phyloP scores from a whole-genome alignment of 1,140 invertebrate species.

The Bemisia tabaci region DNA sequence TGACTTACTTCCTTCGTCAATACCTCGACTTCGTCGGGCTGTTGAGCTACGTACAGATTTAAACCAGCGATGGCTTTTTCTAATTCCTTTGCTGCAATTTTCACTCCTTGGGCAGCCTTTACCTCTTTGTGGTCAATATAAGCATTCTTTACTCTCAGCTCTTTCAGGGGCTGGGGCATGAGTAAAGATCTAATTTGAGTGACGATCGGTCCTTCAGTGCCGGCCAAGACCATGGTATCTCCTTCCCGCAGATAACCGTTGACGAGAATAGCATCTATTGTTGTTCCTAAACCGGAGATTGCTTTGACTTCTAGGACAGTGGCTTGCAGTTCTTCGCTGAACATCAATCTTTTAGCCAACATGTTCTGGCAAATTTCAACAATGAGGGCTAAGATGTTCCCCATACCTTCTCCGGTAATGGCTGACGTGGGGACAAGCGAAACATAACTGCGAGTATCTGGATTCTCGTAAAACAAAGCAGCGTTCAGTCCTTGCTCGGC shows the following conservation, averaged over 20 bases:
- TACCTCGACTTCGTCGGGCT: conserved; percentile 86
- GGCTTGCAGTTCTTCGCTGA: conserved; percentile 76
- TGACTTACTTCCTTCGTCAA: conserved; percentile 65
- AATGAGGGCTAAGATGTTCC: conserved; percentile 87
- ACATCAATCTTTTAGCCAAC: conserved; percentile 80
- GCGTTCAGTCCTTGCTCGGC: conserved; percentile 94
- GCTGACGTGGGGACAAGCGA: conserved; percentile 97
- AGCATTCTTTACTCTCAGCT: conserved; percentile 71
- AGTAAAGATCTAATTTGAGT: conserved; percentile 93
- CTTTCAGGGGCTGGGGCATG: conserved; percentile 95
- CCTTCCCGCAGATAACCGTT: conserved; percentile 88
- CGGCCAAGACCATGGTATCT: conserved; percentile 88
- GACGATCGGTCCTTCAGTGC: conserved; percentile 94
- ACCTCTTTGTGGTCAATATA: conserved; percentile 94
- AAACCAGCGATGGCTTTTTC: conserved; percentile 93
- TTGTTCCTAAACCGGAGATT: conserved; percentile 92
- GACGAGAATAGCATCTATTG: conserved; percentile 96
- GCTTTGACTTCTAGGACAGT: conserved; percentile 62
- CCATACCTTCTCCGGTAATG: conserved; percentile 94
- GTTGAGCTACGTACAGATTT: conserved; percentile 76
- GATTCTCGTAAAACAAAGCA: conserved; percentile 90
- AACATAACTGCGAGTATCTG: conserved; percentile 80
- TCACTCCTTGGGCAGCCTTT: conserved; percentile 92
- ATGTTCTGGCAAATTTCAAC: conserved; percentile 83
- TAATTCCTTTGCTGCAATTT: conserved; percentile 93